Base-by-base conservation (phyloP, 2,113 vertebrate genomes). In the Epinephelus fuscoguttatus region DNA sequence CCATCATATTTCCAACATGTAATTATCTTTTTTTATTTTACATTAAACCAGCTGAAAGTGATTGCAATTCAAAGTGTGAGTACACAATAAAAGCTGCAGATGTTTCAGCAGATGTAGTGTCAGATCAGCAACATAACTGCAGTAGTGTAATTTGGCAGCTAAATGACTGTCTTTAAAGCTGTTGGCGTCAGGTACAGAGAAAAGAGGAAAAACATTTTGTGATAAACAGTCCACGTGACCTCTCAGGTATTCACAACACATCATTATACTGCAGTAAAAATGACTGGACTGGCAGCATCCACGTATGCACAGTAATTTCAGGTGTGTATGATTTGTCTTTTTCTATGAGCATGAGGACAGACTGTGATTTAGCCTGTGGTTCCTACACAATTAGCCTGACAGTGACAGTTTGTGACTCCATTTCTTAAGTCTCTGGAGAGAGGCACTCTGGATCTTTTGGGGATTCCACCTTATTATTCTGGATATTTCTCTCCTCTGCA, bases 401-500 rank as follows among this genome's bases (percentile, higher is more conserved):
- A 55, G 69, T 47, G 61, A 67, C 62, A 33, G 42, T 66, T 30
- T 60, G 15, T 42, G 30, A 53, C 53, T 69, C 33, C 9, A 47
- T 67, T 67, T 52, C 12, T 67, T 17, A 59, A 13, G 27, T 59
- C 25, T 25, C 70, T 76, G 84, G 96, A 96, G 83, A 96, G 97
- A 85, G 94, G 84, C 86, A 92, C 93, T 0, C 95, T 18, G 19
- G 1, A 8, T 33, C 10, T 33, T 25, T 14, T 13, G 4, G 23
- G 27, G 70, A 60, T 60, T 60, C n/a, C 14, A 15, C 17, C 21
- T 60, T 18, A 18, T 33, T 60, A 53, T 33, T 56, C 37, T 47
- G 9, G 0, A n/a, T 40, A 30, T 21, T 30, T 18, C 19, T 63
- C 5, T 47, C 23, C 49, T 45, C 18, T 64, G 23, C 42, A 19